A percentile compares a stretch with the other conserved stretches of the same genome.
These are phyloP conservation scores for Notarius quadriscutis DNA, from an alignment of 2,113 vertebrate genomes.

Conservation along the genomic window DNA sequence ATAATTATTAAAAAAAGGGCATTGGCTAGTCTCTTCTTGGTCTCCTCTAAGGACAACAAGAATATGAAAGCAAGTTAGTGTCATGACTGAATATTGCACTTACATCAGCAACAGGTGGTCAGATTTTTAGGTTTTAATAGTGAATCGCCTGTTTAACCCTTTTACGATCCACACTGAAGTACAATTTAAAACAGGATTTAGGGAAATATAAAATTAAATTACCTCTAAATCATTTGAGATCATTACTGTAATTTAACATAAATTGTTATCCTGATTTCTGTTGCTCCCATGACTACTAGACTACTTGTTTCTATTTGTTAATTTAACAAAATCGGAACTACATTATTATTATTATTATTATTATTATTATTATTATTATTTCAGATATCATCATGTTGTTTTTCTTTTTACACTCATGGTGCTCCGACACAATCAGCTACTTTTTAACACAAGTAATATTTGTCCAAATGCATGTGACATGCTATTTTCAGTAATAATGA, in stretches of 20 bases:
- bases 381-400: neutral
- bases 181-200: neutral
- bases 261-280: neutral
- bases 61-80: neutral
- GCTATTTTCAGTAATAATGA: neutral
- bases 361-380: neutral
- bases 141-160: neutral
- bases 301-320: neutral
- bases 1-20: constrained; percentile 25
- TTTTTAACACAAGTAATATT: neutral
- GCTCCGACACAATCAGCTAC: too few species aligned
- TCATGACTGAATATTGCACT: neutral
- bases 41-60: neutral
- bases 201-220: neutral
- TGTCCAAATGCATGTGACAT: neutral
- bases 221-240: neutral
- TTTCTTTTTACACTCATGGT: neutral
- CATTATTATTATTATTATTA: too few species aligned
- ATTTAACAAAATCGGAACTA: neutral
- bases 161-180: neutral
- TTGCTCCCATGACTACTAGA: neutral
- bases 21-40: neutral
- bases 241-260: neutral
- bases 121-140: constrained; percentile 48
- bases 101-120: constrained; percentile 57